Conservation (phyloP, 2,113 vertebrate genomes). For the Potamarius usumacintae region DNA sequence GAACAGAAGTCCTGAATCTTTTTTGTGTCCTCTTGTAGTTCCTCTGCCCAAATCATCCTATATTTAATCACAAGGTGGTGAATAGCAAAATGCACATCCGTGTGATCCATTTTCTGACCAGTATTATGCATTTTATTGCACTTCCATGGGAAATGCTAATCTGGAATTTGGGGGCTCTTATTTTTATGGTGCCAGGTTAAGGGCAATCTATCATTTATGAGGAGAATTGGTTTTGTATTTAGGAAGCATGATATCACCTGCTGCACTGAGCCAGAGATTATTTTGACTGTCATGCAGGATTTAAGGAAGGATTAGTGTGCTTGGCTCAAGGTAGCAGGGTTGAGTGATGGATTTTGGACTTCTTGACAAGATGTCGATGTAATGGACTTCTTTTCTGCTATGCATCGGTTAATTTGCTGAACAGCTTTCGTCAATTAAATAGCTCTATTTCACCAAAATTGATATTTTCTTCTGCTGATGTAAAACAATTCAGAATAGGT, state of each 20-base stretch:
- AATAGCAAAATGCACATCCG: constrained; percentile 5
- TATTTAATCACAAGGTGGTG: constrained; percentile 31
- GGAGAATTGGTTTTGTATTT: background rate
- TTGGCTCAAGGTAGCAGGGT: constrained; percentile 33
- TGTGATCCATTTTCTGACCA: background rate
- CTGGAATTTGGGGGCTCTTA: constrained; percentile 11
- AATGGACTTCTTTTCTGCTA: background rate
- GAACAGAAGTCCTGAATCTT: background rate
- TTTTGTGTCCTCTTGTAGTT: constrained; percentile 1
- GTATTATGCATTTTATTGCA: constrained; percentile 1
- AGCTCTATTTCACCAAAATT: constrained; percentile 56
- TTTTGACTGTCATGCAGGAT: constrained; percentile 24
- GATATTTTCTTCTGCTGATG: constrained; percentile 41
- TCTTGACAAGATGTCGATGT: constrained; percentile 27
- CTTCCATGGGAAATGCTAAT: constrained; percentile 33
- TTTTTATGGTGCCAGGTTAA: constrained; percentile 22
- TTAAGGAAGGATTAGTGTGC: constrained; percentile 44
- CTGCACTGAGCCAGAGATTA: constrained; percentile 21
- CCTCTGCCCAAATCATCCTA: background rate
- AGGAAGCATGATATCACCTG: constrained; percentile 20
- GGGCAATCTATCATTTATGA: constrained; percentile 40
- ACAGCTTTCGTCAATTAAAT: constrained; percentile 38
- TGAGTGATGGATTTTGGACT: constrained; percentile 48
- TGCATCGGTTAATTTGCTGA: constrained; percentile 33
- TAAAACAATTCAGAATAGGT: constrained; percentile 55